Conservation (phyloP, 2,888 invertebrate species). For the Argynnis bischoffii region DNA sequence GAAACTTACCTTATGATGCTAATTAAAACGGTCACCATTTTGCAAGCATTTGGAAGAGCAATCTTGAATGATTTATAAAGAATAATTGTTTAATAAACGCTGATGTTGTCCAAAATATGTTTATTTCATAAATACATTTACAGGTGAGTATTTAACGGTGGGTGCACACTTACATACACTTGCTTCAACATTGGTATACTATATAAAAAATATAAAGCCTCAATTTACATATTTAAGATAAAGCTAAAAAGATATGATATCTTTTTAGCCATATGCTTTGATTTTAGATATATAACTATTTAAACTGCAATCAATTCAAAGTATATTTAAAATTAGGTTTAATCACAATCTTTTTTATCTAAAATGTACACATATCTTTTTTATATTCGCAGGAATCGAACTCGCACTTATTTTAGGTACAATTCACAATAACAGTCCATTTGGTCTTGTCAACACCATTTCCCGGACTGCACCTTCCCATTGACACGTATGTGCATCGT, state of each 20-base stretch:
- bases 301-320: neutral
- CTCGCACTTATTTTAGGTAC: neutral
- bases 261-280: neutral
- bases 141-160: constrained; percentile 64
- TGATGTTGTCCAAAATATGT: constrained; percentile 24
- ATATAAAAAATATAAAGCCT: constrained; percentile 25
- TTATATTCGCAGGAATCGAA: neutral
- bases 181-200: constrained; percentile 30
- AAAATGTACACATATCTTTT: too few species aligned
- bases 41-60: neutral
- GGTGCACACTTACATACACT: constrained; percentile 59
- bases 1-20: too few species aligned
- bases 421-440: too few species aligned
- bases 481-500: constrained; percentile 50
- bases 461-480: constrained; percentile 48
- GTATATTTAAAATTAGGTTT: neutral
- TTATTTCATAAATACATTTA: constrained; percentile 49
- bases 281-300: neutral
- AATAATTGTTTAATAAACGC: constrained; percentile 29
- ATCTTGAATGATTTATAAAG: neutral
- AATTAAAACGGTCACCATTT: too few species aligned
- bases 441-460: constrained; percentile 57
- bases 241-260: too few species aligned
- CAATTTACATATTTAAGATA: constrained; percentile 18
- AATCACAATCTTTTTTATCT: too few species aligned